A percentile compares a stretch with the other conserved stretches of the same genome.
Conservation (phyloP, 2,797 vertebrate species). For the Choloepus didactylus region DNA sequence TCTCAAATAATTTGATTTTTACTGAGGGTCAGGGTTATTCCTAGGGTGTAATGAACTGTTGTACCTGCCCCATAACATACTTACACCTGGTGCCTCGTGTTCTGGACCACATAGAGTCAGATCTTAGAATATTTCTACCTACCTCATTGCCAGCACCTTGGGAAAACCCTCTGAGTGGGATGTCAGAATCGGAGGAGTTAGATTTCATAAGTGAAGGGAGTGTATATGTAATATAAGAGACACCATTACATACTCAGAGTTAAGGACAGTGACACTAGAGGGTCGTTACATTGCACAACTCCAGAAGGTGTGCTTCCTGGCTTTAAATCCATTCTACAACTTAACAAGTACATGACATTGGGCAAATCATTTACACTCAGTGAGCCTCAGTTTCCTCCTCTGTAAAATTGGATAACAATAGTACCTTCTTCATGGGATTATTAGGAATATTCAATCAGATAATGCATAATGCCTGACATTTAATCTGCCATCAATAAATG, state of each 20-base stretch:
- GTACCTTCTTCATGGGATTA: conserved; percentile 10
- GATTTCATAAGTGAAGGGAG: conserved; percentile 39
- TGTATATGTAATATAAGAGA: neutral
- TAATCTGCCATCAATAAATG: neutral
- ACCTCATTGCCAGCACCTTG: neutral
- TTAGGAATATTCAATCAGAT: conserved; percentile 24
- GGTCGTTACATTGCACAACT: neutral
- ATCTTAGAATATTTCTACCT: conserved; percentile 2
- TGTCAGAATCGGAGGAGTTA: neutral
- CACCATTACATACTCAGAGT: neutral
- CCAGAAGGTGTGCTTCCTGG: neutral
- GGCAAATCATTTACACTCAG: conserved; percentile 21
- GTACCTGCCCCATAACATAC: neutral
- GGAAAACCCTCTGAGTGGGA: neutral
- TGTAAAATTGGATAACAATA: neutral
- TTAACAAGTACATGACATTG: neutral
- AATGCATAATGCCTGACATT: neutral
- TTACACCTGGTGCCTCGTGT: neutral
- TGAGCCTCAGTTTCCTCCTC: neutral
- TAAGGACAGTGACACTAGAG: neutral
- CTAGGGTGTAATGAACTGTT: neutral
- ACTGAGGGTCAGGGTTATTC: conserved; percentile 17
- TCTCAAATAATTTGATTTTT: conserved; percentile 59
- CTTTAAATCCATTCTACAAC: conserved; percentile 34
- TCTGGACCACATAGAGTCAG: conserved; percentile 14